These are phyloP conservation scores for Montipora sp. DNA, from an alignment of 64 coral and sea anemone genomes.

Conservation along the genomic window DNA sequence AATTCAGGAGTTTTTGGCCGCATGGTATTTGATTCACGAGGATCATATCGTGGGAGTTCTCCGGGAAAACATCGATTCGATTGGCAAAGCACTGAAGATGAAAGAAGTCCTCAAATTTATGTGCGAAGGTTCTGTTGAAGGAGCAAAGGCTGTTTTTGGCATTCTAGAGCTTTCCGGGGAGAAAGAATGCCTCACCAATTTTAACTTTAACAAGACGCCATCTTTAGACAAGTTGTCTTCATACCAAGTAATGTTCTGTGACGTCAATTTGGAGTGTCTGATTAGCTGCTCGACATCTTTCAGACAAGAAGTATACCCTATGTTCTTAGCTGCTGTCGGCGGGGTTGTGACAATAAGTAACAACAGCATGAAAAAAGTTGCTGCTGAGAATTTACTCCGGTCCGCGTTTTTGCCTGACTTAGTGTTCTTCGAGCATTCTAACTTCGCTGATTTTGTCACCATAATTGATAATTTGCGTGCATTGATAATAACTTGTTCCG, in stretches of 20 bases:
- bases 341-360: background rate
- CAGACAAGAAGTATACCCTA: background rate
- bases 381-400: background rate
- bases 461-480: background rate
- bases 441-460: background rate
- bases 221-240: background rate
- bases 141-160: background rate
- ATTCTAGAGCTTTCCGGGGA: background rate
- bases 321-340: background rate
- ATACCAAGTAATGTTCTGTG: background rate
- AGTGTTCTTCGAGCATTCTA: background rate
- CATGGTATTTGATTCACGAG: constrained; percentile 9
- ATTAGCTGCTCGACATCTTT: background rate
- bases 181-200: background rate
- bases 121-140: background rate
- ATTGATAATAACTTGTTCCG: background rate
- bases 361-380: background rate
- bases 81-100: background rate
- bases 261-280: constrained; percentile 6
- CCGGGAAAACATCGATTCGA: background rate
- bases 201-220: constrained; percentile 2
- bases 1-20: constrained; percentile 53
- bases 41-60: background rate
- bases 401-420: background rate
- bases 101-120: constrained; percentile 9